Conservation (phyloP, 2,888 invertebrate genomes). For the Taphrorychus bicolor region DNA sequence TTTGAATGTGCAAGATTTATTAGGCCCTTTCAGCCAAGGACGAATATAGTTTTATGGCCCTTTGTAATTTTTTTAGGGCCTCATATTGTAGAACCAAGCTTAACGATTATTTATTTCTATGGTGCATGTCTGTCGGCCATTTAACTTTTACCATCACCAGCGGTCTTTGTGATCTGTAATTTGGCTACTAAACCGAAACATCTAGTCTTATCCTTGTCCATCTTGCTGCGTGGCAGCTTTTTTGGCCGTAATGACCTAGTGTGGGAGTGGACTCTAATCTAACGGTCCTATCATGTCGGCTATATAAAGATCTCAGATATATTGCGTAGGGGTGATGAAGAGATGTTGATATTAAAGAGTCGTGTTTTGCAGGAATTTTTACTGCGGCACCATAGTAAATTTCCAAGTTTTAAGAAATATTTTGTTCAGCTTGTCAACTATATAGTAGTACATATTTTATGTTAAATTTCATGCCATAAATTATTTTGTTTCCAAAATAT, state of each 20-base stretch:
- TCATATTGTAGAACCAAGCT: neutral
- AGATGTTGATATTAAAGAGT: neutral
- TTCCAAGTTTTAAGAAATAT: neutral
- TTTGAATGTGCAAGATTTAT: neutral
- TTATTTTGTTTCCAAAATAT: neutral
- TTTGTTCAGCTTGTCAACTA: too few species aligned
- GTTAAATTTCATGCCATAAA: neutral
- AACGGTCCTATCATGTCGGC: conserved; percentile 34
- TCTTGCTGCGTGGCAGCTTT: conserved; percentile 17
- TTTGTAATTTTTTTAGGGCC: neutral
- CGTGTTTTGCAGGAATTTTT: too few species aligned
- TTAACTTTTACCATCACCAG: conserved; percentile 17
- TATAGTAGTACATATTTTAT: neutral
- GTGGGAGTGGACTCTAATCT: conserved; percentile 35
- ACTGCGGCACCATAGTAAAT: neutral
- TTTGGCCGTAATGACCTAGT: conserved; percentile 30
- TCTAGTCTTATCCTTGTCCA: conserved; percentile 25
- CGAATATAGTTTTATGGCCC: neutral
- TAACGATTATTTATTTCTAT: conserved; percentile 30
- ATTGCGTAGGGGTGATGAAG: neutral
- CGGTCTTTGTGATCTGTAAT: conserved; percentile 32
- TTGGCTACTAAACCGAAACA: conserved; percentile 22
- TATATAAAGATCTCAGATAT: conserved; percentile 5
- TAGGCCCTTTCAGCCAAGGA: neutral
- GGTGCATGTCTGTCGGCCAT: conserved; percentile 26